Percentiles rank a stretch among this genome's conserved stretches.
Evolutionary conservation across 2,113 vertebrate genomes (phyloP).

Genomic region (Ctenodactylus gundi): DNA sequence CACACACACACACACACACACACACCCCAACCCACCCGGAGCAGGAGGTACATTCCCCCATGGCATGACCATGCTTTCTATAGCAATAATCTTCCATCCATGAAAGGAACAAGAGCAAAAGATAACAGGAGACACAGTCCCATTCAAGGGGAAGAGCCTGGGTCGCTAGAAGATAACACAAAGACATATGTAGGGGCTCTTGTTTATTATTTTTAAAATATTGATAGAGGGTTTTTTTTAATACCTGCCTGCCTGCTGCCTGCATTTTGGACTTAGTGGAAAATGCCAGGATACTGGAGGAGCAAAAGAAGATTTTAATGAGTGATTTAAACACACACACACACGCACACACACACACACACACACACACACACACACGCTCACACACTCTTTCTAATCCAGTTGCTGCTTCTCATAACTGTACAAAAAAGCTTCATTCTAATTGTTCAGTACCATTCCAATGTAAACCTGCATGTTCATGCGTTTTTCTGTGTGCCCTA

Average conservation of each 20-base stretch:
- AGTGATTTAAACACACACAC: constrained; percentile 61
- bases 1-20: no score
- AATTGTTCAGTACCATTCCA: constrained; percentile 81
- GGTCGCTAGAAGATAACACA: constrained; percentile 42
- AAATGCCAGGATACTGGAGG: not conserved
- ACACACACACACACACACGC: constrained; percentile 1
- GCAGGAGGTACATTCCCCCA: constrained; percentile 69
- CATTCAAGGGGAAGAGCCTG: constrained; percentile 43
- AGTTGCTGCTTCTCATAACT: constrained; percentile 75
- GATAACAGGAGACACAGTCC: constrained; percentile 63
- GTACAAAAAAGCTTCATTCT: constrained; percentile 81
- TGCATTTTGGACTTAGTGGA: constrained; percentile 61
- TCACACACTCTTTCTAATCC: constrained; percentile 77
- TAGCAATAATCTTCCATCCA: constrained; percentile 52
- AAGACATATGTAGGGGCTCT: constrained; percentile 39
- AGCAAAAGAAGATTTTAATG: constrained; percentile 74
- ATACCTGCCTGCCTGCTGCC: constrained; percentile 25
- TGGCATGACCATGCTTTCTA: constrained; percentile 71
- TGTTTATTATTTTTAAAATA: constrained; percentile 69
- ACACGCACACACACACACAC: constrained; percentile 28
- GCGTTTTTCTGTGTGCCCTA: constrained; percentile 82
- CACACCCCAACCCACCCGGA: not conserved
- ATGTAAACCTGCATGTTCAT: constrained; percentile 77
- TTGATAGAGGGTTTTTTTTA: constrained; percentile 58
- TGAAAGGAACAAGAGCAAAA: constrained; percentile 72